Percentiles rank a stretch among this genome's conserved stretches.
phyloP scores from a whole-genome alignment of 2,797 vertebrate genomes.

The Leptoclinus maculatus region DNA sequence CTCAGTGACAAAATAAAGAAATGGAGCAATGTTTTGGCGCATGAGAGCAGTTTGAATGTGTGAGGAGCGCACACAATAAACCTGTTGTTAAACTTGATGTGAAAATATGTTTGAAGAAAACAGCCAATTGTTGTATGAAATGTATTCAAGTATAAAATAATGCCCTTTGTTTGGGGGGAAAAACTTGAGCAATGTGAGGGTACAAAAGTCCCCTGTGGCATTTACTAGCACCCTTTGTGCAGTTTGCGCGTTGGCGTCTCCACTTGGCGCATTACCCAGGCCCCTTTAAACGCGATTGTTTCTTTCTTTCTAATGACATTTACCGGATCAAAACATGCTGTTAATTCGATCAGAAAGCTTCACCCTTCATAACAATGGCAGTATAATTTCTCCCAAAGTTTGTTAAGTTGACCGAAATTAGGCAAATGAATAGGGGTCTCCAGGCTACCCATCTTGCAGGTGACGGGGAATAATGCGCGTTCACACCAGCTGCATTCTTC shows the following conservation, averaged over 20 bases:
- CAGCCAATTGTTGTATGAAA: constrained; percentile 99
- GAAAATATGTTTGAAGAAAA: constrained; percentile 99
- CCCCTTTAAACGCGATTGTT: constrained; percentile 98
- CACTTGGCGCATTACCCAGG: constrained; percentile 98
- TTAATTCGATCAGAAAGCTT: constrained; percentile 99
- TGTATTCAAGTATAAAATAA: constrained; percentile 99
- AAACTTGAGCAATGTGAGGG: constrained; percentile 97
- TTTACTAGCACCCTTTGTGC: constrained; percentile 95
- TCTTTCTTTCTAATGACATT: constrained; percentile 99
- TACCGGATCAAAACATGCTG: constrained; percentile 99
- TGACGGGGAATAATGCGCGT: constrained; percentile 98
- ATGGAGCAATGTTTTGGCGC: constrained; percentile 83
- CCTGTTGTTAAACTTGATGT: constrained; percentile 95
- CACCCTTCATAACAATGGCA: constrained; percentile 98
- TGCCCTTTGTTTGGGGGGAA: constrained; percentile 97
- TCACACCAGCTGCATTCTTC: constrained; percentile 97
- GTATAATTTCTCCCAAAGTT: constrained; percentile 99
- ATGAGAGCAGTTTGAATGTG: constrained; percentile 81
- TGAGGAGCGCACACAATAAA: constrained; percentile 89
- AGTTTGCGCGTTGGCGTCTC: constrained; percentile 97
- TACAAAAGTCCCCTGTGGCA: constrained; percentile 99
- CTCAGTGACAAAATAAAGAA: constrained; percentile 67
- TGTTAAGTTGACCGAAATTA: constrained; percentile 99
- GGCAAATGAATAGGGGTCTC: constrained; percentile 99
- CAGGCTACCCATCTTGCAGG: constrained; percentile 95